phyloP scores from a whole-genome alignment of 1,140 invertebrate species.

The Aphelenchoides fujianensis region DNA sequence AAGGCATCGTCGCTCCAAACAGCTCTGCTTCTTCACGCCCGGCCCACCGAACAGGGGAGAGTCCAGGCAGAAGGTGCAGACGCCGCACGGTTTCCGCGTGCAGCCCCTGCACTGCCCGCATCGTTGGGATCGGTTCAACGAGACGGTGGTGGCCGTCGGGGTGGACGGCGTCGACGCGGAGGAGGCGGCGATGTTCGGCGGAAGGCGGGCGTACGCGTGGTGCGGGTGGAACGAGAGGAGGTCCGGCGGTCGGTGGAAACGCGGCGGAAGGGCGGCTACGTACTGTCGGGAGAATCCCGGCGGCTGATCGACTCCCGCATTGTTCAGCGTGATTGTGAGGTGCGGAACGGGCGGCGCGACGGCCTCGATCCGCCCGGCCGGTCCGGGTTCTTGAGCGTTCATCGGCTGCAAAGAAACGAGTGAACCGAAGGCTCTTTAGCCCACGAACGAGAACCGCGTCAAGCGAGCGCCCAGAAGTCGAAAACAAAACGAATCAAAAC shows the following conservation, averaged over 20 bases:
- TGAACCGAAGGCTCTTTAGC: too few species aligned
- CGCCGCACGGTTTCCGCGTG: constrained; percentile 50
- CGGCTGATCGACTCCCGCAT: not conserved
- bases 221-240: not conserved
- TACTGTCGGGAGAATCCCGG: not conserved
- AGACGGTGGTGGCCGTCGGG: constrained; percentile 9
- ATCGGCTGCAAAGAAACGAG: too few species aligned
- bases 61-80: constrained; percentile 61
- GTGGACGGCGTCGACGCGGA: constrained; percentile 3
- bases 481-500: too few species aligned
- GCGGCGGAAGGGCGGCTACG: not conserved
- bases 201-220: not conserved
- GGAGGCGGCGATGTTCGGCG: too few species aligned
- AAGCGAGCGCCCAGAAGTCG: too few species aligned
- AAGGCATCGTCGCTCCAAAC: constrained; percentile 58
- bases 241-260: not conserved
- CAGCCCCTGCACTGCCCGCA: constrained; percentile 44
- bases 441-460: too few species aligned
- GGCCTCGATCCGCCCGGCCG: not conserved
- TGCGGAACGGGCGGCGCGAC: too few species aligned
- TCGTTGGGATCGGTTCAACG: constrained; percentile 25
- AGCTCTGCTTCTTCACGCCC: constrained; percentile 61
- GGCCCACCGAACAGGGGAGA: constrained; percentile 59
- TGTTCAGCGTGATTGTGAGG: not conserved
- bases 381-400: not conserved